Evolutionary conservation across 1,140 invertebrate species (phyloP), one percentile per base, ranked within the genome.

Genomic region (Gyrodactylus bullatarudis): DNA sequence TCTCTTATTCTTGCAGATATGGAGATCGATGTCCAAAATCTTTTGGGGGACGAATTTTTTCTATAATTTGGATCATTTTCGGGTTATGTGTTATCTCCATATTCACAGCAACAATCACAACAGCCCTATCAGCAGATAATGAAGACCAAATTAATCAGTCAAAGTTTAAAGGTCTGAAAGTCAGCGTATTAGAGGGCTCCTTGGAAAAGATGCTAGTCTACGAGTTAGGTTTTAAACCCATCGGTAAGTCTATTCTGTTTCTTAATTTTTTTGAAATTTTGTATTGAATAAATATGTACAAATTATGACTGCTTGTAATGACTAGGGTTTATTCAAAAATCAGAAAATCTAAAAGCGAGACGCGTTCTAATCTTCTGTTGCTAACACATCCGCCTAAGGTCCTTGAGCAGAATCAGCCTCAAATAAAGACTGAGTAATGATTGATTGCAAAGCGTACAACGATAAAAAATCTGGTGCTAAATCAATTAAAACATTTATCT

Each of bases 21-120:
- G 74, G 74, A 1, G 74, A 74, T 26, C 70, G 20, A 68, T 27
- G 34, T n/a, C 74, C 74, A 1, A 74, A 27, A 20, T 74, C 74
- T 21, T 20, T 74, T 19, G 23, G 8, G 26, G 74, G 68, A 1
- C 74, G 74, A 1, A 16, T 74, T 2, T 74, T 74, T 25, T 34
- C 68, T 25, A 21, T 74, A 2, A 24, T 74, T 19, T 74, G 74
- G 74, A 74, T 74, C 20, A 23, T 73, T 1, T 69, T 74, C 72
- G 74, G 74, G 1, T 21, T 74, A 20, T 21, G n/a, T 20, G 22
- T 74, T 16, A 20, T 74, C 19, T 74, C 74, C 1, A 68, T 74
- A n/a, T 74, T 74, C 74, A 74, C 74, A 19, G 74, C 74, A 1
- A 74, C 70, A 16, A 22, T 74, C 2, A 74, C 72, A 1, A 74